Conservation (phyloP, 2,797 vertebrate species). For the Pyrocephalus nanus region DNA sequence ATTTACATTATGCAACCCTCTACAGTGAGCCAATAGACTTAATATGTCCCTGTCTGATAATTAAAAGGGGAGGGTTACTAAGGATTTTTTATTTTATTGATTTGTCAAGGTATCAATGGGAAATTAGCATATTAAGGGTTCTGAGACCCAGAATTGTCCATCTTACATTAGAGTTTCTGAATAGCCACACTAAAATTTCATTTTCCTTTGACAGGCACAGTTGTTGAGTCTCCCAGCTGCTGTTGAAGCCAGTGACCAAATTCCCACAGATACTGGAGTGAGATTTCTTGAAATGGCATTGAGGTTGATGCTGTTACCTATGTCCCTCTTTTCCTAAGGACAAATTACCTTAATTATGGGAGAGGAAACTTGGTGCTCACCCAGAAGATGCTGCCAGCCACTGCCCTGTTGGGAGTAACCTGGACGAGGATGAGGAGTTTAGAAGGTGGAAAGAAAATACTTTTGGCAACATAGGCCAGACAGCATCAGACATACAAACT, state of each 20-base stretch:
- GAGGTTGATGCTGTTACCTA: background rate
- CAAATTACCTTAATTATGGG: background rate
- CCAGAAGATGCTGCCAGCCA: background rate
- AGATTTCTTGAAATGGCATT: background rate
- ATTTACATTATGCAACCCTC: constrained; percentile 42
- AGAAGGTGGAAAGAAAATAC: too few relatives aligned
- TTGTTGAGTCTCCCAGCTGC: background rate
- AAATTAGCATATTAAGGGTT: background rate
- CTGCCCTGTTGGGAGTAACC: too few relatives aligned
- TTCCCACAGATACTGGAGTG: accelerated
- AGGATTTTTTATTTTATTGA: constrained; percentile 19
- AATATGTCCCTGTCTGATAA: constrained; percentile 32
- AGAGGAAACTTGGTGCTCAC: background rate
- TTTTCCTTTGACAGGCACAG: background rate
- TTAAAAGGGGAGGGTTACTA: constrained; percentile 36
- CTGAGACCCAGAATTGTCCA: background rate
- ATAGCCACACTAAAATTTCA: background rate
- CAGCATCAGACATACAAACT: too few relatives aligned
- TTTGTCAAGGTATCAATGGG: constrained; percentile 5
- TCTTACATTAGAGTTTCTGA: background rate
- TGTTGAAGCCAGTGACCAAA: background rate
- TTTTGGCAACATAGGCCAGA: too few relatives aligned
- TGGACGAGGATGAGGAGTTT: too few relatives aligned
- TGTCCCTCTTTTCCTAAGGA: background rate
- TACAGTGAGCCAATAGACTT: constrained; percentile 29